Evolutionary conservation across 2,797 vertebrate species (phyloP).

Genomic region (Gymnothorax reevesii): DNA sequence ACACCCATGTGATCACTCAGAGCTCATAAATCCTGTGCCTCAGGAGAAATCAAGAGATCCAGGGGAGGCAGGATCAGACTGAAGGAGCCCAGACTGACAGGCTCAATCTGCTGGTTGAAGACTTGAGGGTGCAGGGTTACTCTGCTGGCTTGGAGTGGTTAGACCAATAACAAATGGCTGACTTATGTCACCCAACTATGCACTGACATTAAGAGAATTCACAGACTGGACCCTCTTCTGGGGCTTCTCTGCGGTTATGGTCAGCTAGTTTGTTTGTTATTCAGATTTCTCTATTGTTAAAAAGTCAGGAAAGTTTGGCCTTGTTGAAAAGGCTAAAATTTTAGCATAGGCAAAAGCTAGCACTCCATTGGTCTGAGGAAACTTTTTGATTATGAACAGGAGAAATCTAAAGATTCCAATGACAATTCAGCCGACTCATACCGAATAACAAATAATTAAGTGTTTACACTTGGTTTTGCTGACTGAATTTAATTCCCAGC

Average conservation of each 20-base stretch:
- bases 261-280: background rate
- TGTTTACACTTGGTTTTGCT: no score
- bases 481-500: no score
- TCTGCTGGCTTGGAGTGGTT: background rate
- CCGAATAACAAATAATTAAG: no score
- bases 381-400: no score
- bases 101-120: background rate
- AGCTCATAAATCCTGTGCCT: background rate
- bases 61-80: background rate
- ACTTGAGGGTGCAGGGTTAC: background rate
- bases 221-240: background rate
- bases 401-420: no score
- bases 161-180: background rate
- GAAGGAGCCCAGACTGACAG: background rate
- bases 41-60: background rate
- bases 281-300: background rate
- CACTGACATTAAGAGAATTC: background rate
- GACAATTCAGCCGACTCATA: no score
- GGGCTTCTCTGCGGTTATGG: background rate
- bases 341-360: no score
- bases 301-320: background rate
- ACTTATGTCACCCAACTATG: background rate
- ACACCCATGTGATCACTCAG: no score
- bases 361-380: no score
- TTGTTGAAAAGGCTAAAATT: no score